A percentile compares a stretch with the other conserved stretches of the same genome.
Evolutionary conservation across 2,113 vertebrate genomes (phyloP).

Genomic region (Hippocampus abdominalis): DNA sequence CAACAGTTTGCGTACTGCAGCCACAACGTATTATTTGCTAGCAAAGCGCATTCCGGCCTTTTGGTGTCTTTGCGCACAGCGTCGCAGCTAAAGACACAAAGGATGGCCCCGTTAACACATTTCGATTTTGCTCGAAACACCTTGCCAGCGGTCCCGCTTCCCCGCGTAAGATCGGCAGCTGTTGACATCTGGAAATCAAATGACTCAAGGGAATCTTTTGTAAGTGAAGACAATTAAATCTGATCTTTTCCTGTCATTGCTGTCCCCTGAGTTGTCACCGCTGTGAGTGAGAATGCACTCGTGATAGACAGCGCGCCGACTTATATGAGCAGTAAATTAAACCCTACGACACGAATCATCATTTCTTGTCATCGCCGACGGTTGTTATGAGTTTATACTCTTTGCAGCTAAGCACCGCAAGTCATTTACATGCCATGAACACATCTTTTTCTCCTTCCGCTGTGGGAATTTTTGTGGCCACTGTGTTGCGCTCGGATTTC

Average conservation of each 20-base stretch:
- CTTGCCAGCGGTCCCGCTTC: too few species aligned
- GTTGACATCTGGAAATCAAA: conserved; percentile 2
- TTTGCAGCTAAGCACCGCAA: not conserved
- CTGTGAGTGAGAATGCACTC: not conserved
- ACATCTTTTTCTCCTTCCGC: conserved; percentile 4
- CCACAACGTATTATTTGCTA: not conserved
- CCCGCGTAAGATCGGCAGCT: not conserved
- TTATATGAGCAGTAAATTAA: not conserved
- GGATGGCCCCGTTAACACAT: not conserved
- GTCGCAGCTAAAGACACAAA: not conserved
- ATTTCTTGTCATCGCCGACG: conserved; percentile 1
- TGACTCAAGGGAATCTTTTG: conserved; percentile 3
- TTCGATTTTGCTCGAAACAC: not conserved
- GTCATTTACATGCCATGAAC: not conserved
- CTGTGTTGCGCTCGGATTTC: conserved; percentile 5
- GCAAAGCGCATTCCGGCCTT: not conserved
- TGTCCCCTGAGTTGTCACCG: not conserved
- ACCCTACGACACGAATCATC: conserved; percentile 2
- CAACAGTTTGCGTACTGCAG: not conserved
- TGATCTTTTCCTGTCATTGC: not conserved
- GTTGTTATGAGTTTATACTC: not conserved
- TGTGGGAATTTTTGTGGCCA: conserved; percentile 11
- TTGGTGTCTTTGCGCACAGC: not conserved
- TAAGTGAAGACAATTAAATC: not conserved
- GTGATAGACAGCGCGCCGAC: not conserved